Percentiles rank a stretch among this genome's conserved stretches.
Evolutionary conservation across 2,797 vertebrate species (phyloP).

Genomic region (Orestias chungarensis): DNA sequence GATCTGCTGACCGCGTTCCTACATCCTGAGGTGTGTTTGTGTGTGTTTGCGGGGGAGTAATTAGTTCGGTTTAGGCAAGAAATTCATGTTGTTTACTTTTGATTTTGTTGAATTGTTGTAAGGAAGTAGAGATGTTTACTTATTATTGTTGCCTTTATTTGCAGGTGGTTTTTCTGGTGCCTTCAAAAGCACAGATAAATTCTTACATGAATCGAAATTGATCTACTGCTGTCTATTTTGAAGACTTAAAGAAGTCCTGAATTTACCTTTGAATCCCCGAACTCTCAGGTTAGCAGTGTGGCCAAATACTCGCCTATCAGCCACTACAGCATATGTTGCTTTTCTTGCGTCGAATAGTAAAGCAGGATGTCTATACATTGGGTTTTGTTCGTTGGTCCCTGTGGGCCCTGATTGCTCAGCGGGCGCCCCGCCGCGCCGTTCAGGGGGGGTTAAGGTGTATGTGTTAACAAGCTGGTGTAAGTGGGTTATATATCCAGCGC

Average conservation of each 20-base stretch:
- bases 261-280: conserved; percentile 1
- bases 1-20: conserved; percentile 52
- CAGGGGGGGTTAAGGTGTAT: conserved; percentile 82
- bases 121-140: conserved; percentile 9
- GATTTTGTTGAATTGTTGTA: conserved; percentile 10
- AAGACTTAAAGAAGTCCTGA: neutral
- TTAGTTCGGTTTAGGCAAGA: conserved; percentile 7
- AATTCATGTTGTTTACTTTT: conserved; percentile 5
- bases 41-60: neutral
- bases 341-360: conserved; percentile 13
- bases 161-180: conserved; percentile 26
- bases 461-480: conserved; percentile 84
- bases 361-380: conserved; percentile 28
- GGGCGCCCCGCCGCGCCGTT: conserved; percentile 64
- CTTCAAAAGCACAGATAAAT: conserved; percentile 11
- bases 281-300: conserved; percentile 12
- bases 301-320: neutral
- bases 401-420: conserved; percentile 34
- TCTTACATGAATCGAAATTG: neutral
- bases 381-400: conserved; percentile 42
- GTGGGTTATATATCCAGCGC: conserved; percentile 78
- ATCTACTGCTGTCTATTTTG: neutral
- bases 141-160: neutral
- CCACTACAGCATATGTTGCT: conserved; percentile 23
- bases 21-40: conserved; percentile 6